Evolutionary conservation across 37 sponge, comb jelly and placozoan genomes (phyloP), one percentile per base, ranked within the genome.

Genomic region (Theonella swinhoei): DNA sequence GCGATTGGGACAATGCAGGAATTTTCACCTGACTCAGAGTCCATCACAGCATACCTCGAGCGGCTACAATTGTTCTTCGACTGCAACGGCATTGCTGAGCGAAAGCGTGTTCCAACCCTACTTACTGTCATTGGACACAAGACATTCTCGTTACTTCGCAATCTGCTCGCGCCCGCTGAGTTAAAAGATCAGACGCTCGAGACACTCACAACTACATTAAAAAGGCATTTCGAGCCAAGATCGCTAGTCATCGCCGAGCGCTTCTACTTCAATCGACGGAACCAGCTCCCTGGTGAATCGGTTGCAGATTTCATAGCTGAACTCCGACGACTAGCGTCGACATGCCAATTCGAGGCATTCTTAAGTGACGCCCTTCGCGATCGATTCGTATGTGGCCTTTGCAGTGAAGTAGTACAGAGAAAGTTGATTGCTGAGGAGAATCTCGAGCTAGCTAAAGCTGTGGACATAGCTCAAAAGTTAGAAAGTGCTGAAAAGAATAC

Each of bases 381-480:
- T 59, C 41, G 81, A 4, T n/a, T 80, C 22, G 81, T 80, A 22
- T 80, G 81, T 80, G 81, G 81, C 28, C 71, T 80, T 22, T 29
- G 29, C 4, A 78, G 28, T 32, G 79, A 64, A 65, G 36, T 36
- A 20, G 34, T 64, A 20, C 79, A 78, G 66, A 78, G 64, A 38
- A 35, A 39, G 23, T 39, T 78, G 35, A 39, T 78, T 24, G 36
- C 72, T 35, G 70, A 73, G 60, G 1, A 33, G 19, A 41, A 73
- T 34, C 78, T 72, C n/a, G 42, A 64, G 4, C 81, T 43, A 26
- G 70, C 54, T 1, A 73, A 80, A 30, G 80, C 87, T n/a, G 22
- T 64, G 66, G 40, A 64, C 26, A 28, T 78, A 11, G 64, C 66
- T 28, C 39, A 64, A 28, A 24, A n/a, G 7, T 64, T 78, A 40